A percentile compares a stretch with the other conserved stretches of the same genome.
Evolutionary conservation across 2,888 invertebrate genomes (phyloP).

Genomic region (Acrobasis repandana): DNA sequence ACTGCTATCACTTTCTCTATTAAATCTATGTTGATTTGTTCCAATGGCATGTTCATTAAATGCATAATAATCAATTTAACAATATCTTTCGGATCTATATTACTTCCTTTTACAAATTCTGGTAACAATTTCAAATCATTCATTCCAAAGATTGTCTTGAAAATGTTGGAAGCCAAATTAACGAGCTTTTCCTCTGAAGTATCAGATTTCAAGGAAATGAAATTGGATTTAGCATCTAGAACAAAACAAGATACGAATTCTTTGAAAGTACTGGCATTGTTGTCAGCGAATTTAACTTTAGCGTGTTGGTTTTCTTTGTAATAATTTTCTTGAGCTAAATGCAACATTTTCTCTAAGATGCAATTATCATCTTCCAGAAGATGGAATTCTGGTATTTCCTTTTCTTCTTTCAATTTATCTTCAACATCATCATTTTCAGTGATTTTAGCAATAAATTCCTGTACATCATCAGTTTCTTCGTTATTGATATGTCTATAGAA

Average conservation of each 20-base stretch:
- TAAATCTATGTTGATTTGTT: conserved; percentile 77
- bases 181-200: conserved; percentile 55
- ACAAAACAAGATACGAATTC: conserved; percentile 83
- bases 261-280: conserved; percentile 70
- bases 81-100: conserved; percentile 83
- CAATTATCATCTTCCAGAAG: conserved; percentile 83
- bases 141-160: conserved; percentile 75
- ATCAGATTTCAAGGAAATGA: conserved; percentile 54
- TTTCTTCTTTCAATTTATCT: conserved; percentile 20
- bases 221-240: conserved; percentile 58
- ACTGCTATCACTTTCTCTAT: conserved; percentile 87
- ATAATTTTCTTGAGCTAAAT: conserved; percentile 79
- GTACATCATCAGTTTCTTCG: conserved; percentile 60
- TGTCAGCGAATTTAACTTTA: conserved; percentile 83
- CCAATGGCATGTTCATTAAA: conserved; percentile 86
- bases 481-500: conserved; percentile 64
- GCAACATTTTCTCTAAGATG: conserved; percentile 85
- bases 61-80: conserved; percentile 87
- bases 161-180: conserved; percentile 58
- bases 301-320: conserved; percentile 64
- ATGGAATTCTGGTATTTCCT: conserved; percentile 43
- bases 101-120: conserved; percentile 54
- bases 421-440: conserved; percentile 41
- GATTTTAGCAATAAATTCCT: conserved; percentile 51
- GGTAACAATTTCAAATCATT: conserved; percentile 49